Conservation (phyloP, 2,888 invertebrate genomes). For the Acanthopleura granulata region DNA sequence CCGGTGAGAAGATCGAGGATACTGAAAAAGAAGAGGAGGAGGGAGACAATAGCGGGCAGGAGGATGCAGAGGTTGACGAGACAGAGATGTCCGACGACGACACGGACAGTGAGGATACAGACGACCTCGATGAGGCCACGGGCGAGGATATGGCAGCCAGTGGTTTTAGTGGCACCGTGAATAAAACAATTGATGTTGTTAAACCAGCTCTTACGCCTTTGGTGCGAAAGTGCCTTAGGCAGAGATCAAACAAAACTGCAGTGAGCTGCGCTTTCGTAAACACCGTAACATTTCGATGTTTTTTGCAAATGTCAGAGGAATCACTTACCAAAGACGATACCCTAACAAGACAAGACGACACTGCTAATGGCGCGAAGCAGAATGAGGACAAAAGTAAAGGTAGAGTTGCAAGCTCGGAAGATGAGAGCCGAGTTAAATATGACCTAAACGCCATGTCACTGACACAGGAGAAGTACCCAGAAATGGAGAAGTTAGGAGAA, state of each 20-base stretch:
- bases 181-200: no score
- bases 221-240: not conserved
- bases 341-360: no score
- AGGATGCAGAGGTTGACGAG: constrained; percentile 26
- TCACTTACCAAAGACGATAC: no score
- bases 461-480: no score
- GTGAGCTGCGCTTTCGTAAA: not conserved
- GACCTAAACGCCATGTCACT: not conserved
- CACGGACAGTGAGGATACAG: not conserved
- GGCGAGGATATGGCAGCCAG: not conserved
- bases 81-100: constrained; percentile 29
- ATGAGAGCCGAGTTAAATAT: not conserved
- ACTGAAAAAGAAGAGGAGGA: not conserved
- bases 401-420: no score
- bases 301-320: no score
- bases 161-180: not conserved
- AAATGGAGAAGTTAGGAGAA: no score
- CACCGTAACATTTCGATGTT: not conserved
- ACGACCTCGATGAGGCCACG: not conserved
- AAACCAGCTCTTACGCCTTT: not conserved
- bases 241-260: not conserved
- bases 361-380: no score
- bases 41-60: not conserved
- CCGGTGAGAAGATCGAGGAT: not conserved
- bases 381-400: no score